A percentile compares a stretch with the other conserved stretches of the same genome.
These are phyloP conservation scores for Cynopterus brachyotis DNA, from an alignment of 2,113 vertebrate genomes.

Conservation along the genomic window DNA sequence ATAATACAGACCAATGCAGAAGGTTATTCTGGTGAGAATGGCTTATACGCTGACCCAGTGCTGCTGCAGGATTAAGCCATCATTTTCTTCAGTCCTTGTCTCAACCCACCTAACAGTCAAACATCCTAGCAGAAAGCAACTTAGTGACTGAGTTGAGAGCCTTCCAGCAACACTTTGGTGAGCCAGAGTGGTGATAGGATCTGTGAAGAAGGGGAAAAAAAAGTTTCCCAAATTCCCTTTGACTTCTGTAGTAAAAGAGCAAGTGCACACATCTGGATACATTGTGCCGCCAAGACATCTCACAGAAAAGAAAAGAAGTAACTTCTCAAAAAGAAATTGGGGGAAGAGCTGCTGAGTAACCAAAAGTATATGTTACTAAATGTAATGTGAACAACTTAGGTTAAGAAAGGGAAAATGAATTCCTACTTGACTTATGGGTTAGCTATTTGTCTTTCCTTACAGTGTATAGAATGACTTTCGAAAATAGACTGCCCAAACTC, in stretches of 20 bases:
- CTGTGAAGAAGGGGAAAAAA: background rate
- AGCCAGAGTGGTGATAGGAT: background rate
- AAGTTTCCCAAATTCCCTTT: background rate
- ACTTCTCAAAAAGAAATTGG: background rate
- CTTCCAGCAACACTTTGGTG: background rate
- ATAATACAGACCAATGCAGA: background rate
- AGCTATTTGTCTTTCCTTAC: background rate
- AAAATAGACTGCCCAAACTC: background rate
- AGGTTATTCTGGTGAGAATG: background rate
- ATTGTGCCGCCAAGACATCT: background rate
- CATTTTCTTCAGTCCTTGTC: background rate
- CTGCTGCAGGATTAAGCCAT: background rate
- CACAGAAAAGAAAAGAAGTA: background rate
- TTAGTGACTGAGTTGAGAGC: background rate
- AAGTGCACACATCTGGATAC: background rate
- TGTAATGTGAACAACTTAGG: background rate
- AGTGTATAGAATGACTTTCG: background rate
- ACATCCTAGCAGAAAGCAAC: background rate
- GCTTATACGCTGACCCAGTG: background rate
- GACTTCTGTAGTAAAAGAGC: background rate
- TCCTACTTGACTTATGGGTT: background rate
- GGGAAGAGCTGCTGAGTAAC: background rate
- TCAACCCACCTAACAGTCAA: background rate
- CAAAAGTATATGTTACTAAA: background rate
- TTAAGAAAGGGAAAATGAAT: background rate